Base-by-base conservation (phyloP, 2,113 vertebrate genomes). In the Limanda limanda region DNA sequence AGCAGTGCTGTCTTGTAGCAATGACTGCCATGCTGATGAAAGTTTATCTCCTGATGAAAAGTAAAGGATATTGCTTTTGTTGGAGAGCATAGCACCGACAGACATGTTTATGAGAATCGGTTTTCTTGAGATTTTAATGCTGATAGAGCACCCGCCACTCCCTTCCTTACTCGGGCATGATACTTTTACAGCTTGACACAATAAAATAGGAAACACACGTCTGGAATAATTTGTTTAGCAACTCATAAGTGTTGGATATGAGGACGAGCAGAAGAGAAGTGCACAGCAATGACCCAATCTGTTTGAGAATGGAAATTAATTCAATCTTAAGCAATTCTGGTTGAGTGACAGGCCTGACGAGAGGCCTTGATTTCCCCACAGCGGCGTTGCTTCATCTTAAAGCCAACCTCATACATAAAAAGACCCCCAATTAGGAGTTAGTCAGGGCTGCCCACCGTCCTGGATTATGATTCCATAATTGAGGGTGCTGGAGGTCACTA, bases 381-480 rank as follows among this genome's bases (percentile, higher is more conserved):
- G 90, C 35, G 37, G 72, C 12, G 21, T 68, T 62, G 24, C 66
- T 70, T 71, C 74, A 47, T 84, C 81, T 81, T 88, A 48, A 89
- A 77, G 70, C 74, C 72, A 84, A 65, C 81, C 88, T 87, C 85
- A 86, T 88, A 88, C 83, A 89, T 86, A 83, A 89, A 82, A 86
- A 78, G 71, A 74, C 58, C 82, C 78, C 84, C 82, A 91, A 89
- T 90, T 89, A 90, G 79, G 73, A 85, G 81, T 81, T 77, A 74
- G 76, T 81, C 81, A 71, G 81, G 35, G 73, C 72, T 79, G 71
- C 76, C 87, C 85, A 78, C 77, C 57, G 3, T 82, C 73, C 59
- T 70, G 79, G 81, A 88, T 92, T 90, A 91, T 85, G 68, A 84
- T 85, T 92, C 68, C 78, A 80, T 90, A 89, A 92, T 90, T 90